Percentiles rank a stretch among this genome's conserved stretches.
These are phyloP conservation scores for Ornithorhynchus anatinus DNA, from an alignment of 2,113 vertebrate genomes.

Conservation along the genomic window DNA sequence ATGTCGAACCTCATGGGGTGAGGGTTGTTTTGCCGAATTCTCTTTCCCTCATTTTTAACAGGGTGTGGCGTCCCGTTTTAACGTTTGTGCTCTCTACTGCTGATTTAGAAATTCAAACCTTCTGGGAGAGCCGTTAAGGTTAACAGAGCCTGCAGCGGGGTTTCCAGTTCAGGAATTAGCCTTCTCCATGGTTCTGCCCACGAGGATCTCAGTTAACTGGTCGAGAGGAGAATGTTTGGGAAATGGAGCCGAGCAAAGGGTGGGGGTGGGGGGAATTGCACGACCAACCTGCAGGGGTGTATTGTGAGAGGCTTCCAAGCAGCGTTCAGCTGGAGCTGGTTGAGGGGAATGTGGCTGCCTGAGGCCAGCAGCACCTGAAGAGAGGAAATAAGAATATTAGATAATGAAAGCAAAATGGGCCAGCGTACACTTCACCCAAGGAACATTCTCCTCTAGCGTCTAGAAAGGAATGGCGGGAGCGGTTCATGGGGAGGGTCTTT, in stretches of 20 bases:
- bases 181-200: background rate
- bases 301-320: fast-evolving
- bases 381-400: background rate
- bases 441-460: background rate
- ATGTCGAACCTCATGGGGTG: background rate
- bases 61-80: background rate
- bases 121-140: background rate
- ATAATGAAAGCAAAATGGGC: background rate
- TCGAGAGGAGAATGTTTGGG: background rate
- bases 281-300: background rate
- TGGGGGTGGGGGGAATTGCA: fast-evolving
- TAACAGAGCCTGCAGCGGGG: background rate
- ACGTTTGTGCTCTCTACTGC: background rate
- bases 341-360: background rate
- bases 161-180: background rate
- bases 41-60: background rate
- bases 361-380: background rate
- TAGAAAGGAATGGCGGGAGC: background rate
- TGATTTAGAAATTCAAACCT: background rate
- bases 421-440: background rate
- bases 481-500: background rate
- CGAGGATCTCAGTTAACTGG: background rate
- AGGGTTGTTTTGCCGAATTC: fast-evolving
- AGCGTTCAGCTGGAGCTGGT: background rate
- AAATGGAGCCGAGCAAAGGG: background rate